Base-by-base conservation (phyloP, 2,797 vertebrate genomes). In the Leptatherina wallacei region DNA sequence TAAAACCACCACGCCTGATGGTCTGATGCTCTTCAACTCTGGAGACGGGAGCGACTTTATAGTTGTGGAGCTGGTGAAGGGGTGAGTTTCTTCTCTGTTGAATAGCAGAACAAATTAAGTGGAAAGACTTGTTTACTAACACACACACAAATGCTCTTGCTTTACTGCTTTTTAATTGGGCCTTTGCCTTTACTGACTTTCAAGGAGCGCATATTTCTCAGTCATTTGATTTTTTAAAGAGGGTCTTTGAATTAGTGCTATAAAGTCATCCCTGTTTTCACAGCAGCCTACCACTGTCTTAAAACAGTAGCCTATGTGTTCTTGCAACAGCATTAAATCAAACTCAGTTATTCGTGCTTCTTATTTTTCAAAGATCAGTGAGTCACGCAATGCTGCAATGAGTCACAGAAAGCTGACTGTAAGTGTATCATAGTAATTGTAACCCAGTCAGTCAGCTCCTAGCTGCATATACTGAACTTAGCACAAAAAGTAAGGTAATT, bases 21-120 rank as follows among this genome's bases (percentile, higher is more conserved):
- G 97, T 30, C 95, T 99, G 77, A 94, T 99, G 87, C 95, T 99
- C 75, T 98, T 96, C 94, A 98, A 98, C 93, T 95, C 96, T 0
- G 97, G 97, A 65, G 96, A 98, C 2, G 97, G 97, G 65, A 97
- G 95, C 0, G 96, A 98, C 89, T 99, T 98, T 78, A 97, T 98
- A 2, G 97, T 97, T 8, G 96, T 99, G 61, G 97, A 99, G 82
- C 94, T 99, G 35, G 97, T 99, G 59, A 98, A 99, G 74, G 97
- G 97, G 97, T 98, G 88, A 95, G 97, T 75, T 51, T 18, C 2
- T 1, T 62, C 42, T 30, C 2, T 64, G 1, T 29, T 24, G 2
- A 70, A 1, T 29, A 20, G 29, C 7, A 55, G 20, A 49, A 20
- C 16, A 0, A 24, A 16, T 11, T 27, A 20, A 29, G 59, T 1